Conservation (phyloP, 2,113 vertebrate genomes). For the Rhinolophus ferrumequinum region DNA sequence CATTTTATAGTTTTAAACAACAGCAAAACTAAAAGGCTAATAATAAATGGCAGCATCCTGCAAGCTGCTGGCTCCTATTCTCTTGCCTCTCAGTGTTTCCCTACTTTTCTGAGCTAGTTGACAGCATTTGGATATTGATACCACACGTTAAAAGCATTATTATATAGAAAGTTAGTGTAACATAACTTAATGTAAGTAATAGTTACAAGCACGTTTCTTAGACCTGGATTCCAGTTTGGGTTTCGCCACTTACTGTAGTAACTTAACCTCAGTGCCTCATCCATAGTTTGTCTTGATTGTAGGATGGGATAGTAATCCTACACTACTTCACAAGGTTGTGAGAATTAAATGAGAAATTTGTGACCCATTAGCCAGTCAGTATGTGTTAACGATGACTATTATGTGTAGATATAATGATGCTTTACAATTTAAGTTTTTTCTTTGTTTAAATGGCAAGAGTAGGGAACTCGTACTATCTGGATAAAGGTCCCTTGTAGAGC, state of each 20-base stretch:
- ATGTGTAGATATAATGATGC: not conserved
- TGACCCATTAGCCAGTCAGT: not conserved
- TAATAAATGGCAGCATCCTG: not conserved
- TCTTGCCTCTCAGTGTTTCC: not conserved
- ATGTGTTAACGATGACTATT: not conserved
- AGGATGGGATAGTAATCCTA: not conserved
- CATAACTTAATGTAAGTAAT: not conserved
- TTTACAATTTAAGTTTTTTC: conserved; percentile 19
- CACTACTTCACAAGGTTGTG: not conserved
- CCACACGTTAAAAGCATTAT: not conserved
- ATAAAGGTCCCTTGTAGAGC: not conserved
- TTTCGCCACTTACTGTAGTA: not conserved
- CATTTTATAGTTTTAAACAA: conserved; percentile 21
- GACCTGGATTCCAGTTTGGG: not conserved
- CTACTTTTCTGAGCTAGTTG: conserved; percentile 6
- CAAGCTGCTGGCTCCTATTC: not conserved
- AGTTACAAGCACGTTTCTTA: conserved; percentile 31
- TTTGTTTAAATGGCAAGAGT: not conserved
- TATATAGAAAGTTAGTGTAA: not conserved
- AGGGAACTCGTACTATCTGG: not conserved
- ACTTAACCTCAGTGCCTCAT: not conserved
- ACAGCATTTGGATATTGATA: not conserved
- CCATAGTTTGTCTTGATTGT: conserved; percentile 36
- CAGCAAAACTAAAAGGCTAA: not conserved
- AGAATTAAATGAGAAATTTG: conserved; percentile 17